A percentile compares a stretch with the other conserved stretches of the same genome.
These are phyloP conservation scores for Dermatemys mawii DNA, from an alignment of 2,113 vertebrate species.

Conservation along the genomic window DNA sequence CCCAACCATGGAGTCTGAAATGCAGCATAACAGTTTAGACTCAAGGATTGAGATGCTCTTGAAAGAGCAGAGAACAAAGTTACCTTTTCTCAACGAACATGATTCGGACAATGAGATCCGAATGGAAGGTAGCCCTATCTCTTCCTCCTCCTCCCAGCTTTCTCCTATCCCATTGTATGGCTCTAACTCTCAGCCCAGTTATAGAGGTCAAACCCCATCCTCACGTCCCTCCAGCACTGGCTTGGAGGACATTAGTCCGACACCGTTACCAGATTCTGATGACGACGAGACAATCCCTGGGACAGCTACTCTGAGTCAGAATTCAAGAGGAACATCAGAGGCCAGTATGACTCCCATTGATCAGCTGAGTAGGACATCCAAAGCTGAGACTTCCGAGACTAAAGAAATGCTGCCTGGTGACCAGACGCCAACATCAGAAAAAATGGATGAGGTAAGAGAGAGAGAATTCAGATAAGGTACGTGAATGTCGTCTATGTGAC, in stretches of 20 bases:
- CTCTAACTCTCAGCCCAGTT: constrained; percentile 79
- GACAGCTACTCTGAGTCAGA: constrained; percentile 78
- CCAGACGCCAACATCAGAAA: constrained; percentile 86
- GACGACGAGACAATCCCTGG: constrained; percentile 85
- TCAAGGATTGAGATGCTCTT: constrained; percentile 98
- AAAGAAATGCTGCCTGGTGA: constrained; percentile 83
- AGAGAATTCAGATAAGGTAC: not conserved
- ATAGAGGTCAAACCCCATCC: constrained; percentile 78
- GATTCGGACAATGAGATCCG: constrained; percentile 92
- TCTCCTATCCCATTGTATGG: constrained; percentile 88
- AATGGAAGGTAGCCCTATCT: constrained; percentile 97
- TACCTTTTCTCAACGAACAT: constrained; percentile 91
- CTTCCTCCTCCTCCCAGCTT: constrained; percentile 96
- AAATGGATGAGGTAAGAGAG: constrained; percentile 90
- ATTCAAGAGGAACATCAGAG: constrained; percentile 73
- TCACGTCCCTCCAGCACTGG: constrained; percentile 91
- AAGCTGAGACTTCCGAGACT: constrained; percentile 76
- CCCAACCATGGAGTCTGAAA: constrained; percentile 86
- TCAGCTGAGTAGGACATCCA: constrained; percentile 76
- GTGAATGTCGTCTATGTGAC: not conserved
- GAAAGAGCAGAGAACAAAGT: constrained; percentile 94
- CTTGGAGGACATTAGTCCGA: constrained; percentile 96
- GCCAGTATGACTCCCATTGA: constrained; percentile 69
- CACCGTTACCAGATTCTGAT: constrained; percentile 94
- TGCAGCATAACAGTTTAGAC: constrained; percentile 93